Percentiles rank a stretch among this genome's conserved stretches.
Evolutionary conservation across 2,113 vertebrate species (phyloP).

Genomic region (Lophius piscatorius): DNA sequence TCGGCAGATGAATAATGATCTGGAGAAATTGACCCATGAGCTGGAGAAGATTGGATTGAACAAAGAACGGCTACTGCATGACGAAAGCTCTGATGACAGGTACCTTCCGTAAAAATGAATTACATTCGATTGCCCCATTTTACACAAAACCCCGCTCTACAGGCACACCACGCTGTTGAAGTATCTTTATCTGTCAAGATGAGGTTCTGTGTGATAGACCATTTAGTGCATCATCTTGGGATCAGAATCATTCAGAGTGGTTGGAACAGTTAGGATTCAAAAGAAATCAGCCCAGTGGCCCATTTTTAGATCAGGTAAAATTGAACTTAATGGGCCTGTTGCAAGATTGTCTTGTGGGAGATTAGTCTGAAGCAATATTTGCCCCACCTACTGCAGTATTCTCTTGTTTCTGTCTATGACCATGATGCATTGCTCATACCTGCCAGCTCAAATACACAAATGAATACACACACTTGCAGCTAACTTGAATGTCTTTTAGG

Average conservation of each 20-base stretch:
- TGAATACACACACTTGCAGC: neutral
- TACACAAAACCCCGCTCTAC: too few species aligned
- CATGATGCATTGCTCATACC: neutral
- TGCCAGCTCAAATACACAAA: neutral
- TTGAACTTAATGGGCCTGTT: neutral
- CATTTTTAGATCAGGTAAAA: too few species aligned
- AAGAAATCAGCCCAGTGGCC: too few species aligned
- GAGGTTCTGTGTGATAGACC: too few species aligned
- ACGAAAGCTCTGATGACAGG: constrained; percentile 94
- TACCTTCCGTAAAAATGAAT: too few species aligned
- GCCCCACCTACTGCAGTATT: neutral
- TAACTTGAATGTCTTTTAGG: constrained; percentile 69
- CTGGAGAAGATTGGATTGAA: constrained; percentile 97
- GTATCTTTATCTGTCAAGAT: too few species aligned
- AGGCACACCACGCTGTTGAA: too few species aligned
- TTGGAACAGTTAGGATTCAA: too few species aligned
- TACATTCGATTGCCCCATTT: too few species aligned
- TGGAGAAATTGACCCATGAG: constrained; percentile 96
- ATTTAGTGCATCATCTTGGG: too few species aligned
- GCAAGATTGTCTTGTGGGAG: neutral
- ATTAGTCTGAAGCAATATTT: constrained; percentile 1
- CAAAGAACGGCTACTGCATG: constrained; percentile 93
- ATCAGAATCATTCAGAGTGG: too few species aligned
- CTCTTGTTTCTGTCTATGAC: neutral
- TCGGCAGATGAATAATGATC: constrained; percentile 96